Evolutionary conservation across 2,113 vertebrate species (phyloP).

Genomic region (Oreotrochilus melanogaster): DNA sequence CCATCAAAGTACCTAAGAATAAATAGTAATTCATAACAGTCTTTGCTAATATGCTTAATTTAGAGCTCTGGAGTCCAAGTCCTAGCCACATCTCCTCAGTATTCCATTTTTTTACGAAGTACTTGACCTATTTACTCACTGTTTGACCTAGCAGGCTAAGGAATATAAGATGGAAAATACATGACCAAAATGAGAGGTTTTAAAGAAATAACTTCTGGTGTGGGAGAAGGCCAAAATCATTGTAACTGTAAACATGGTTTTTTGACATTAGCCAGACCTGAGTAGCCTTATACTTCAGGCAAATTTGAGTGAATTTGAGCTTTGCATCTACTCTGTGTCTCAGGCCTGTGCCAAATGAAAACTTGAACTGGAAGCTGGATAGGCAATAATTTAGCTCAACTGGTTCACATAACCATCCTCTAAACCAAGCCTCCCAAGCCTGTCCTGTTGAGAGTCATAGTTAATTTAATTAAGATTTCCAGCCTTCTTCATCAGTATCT

Average conservation of each 20-base stretch:
- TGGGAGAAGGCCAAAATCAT: slow-evolving; percentile 23
- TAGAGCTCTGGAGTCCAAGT: slow-evolving; percentile 24
- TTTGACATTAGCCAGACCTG: not conserved
- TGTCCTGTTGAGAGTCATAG: not conserved
- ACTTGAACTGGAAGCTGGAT: not conserved
- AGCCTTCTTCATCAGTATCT: not conserved
- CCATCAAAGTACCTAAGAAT: slow-evolving; percentile 38
- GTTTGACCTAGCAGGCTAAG: slow-evolving; percentile 49
- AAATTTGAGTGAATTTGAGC: not conserved
- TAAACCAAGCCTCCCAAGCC: not conserved
- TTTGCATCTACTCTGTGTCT: not conserved
- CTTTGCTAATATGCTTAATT: slow-evolving; percentile 44
- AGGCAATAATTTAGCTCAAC: not conserved
- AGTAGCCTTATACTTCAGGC: not conserved
- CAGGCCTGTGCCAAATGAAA: not conserved
- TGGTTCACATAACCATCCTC: not conserved
- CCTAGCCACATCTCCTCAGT: not conserved
- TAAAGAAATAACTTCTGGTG: slow-evolving; percentile 44
- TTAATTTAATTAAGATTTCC: slow-evolving; percentile 56
- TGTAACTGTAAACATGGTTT: slow-evolving; percentile 26
- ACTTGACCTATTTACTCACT: slow-evolving; percentile 54
- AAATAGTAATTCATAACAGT: slow-evolving; percentile 34
- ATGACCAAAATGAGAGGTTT: slow-evolving; percentile 60
- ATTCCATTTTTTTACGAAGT: slow-evolving; percentile 10
- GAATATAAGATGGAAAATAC: slow-evolving; percentile 57